These are phyloP conservation scores for Rhimphoctona megacephalus DNA, from an alignment of 2,888 invertebrate genomes.

Conservation along the genomic window DNA sequence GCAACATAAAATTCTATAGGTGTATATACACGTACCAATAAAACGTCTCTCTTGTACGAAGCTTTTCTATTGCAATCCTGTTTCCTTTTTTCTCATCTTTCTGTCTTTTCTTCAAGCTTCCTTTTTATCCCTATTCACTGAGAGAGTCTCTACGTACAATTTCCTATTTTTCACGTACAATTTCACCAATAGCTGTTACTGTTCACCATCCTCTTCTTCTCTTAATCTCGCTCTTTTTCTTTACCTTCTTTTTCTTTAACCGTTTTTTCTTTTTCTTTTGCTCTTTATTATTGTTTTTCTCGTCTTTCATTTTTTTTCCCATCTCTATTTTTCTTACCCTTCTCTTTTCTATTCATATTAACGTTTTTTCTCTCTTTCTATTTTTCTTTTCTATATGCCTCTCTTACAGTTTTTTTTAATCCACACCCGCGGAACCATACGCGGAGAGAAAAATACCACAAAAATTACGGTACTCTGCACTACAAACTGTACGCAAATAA, in stretches of 20 bases:
- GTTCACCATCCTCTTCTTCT: slow-evolving; percentile 2
- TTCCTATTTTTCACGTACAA: slow-evolving; percentile 21
- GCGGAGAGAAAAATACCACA: too few species aligned
- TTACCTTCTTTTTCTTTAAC: background rate
- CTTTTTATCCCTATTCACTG: slow-evolving; percentile 4
- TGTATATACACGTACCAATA: slow-evolving; percentile 47
- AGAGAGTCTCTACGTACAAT: slow-evolving; percentile 22
- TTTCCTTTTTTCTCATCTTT: background rate
- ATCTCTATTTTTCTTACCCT: background rate
- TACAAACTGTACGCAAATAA: too few species aligned
- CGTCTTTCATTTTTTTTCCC: background rate
- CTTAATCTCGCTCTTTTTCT: slow-evolving; percentile 3
- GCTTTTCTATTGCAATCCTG: slow-evolving; percentile 9
- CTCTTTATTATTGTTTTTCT: slow-evolving; percentile 1
- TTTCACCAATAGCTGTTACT: slow-evolving; percentile 46
- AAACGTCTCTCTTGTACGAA: slow-evolving; percentile 36
- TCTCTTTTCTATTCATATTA: background rate
- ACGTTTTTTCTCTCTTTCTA: background rate
- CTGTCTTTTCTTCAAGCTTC: background rate
- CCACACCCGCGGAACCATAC: background rate
- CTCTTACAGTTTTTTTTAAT: too few species aligned
- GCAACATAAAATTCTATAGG: slow-evolving; percentile 35
- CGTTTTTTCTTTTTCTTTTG: background rate
- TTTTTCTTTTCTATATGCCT: background rate
- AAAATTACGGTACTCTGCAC: too few species aligned